Conservation (phyloP, 2,113 vertebrate genomes). For the Pimephales promelas region DNA sequence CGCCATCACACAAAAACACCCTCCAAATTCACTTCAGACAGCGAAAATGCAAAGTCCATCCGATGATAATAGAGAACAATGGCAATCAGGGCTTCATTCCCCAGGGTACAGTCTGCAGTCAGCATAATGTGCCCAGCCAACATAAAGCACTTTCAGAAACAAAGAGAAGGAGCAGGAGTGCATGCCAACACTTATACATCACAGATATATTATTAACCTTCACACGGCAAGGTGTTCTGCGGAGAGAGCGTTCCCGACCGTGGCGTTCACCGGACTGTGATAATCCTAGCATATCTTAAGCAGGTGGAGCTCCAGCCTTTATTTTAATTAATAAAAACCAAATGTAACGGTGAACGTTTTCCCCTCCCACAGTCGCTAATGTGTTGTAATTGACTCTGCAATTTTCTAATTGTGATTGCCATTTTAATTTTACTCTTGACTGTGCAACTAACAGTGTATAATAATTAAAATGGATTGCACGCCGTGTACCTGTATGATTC, state of each 20-base stretch:
- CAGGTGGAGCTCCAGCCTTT: constrained; percentile 52
- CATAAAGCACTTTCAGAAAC: constrained; percentile 70
- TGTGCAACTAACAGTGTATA: constrained; percentile 86
- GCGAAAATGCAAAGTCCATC: constrained; percentile 62
- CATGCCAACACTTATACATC: constrained; percentile 73
- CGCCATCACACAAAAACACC: constrained; percentile 49
- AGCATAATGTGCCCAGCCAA: constrained; percentile 61
- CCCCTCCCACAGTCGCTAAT: constrained; percentile 76
- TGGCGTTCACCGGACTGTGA: constrained; percentile 75
- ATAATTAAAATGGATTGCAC: constrained; percentile 97
- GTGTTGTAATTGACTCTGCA: constrained; percentile 92
- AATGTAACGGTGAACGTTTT: constrained; percentile 48
- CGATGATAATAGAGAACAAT: constrained; percentile 78
- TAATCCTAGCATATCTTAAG: constrained; percentile 66
- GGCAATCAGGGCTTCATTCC: constrained; percentile 73
- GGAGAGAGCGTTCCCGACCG: constrained; percentile 40
- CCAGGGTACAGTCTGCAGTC: constrained; percentile 70
- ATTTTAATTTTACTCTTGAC: constrained; percentile 97
- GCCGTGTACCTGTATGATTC: constrained; percentile 84
- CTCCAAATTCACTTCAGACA: constrained; percentile 74
- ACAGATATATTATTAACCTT: constrained; percentile 78
- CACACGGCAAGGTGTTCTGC: constrained; percentile 20
- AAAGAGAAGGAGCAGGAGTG: constrained; percentile 69
- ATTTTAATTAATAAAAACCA: constrained; percentile 57
- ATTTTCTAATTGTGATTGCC: constrained; percentile 97